These are phyloP conservation scores for Atethmia centrago DNA, from an alignment of 2,888 invertebrate species.

Conservation along the genomic window DNA sequence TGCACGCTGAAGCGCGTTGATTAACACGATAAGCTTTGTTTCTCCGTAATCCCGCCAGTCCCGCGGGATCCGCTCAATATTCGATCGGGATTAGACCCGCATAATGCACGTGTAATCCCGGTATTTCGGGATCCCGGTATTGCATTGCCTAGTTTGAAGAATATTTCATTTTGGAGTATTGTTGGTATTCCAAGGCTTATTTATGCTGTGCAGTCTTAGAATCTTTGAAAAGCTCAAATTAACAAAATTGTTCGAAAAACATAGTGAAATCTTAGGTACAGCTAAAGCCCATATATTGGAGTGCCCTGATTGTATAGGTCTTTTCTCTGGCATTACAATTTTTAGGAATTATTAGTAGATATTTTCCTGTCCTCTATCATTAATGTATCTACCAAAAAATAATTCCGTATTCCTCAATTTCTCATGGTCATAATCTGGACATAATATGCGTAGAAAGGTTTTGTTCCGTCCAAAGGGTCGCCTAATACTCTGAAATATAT, in stretches of 20 bases:
- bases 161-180: neutral
- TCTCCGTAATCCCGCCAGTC: too few relatives aligned
- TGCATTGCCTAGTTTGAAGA: too few relatives aligned
- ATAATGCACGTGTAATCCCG: too few relatives aligned
- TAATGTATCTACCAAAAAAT: constrained; percentile 9
- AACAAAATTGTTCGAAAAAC: neutral
- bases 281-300: neutral
- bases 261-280: neutral
- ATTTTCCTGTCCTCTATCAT: neutral
- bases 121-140: too few relatives aligned
- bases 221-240: neutral
- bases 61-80: too few relatives aligned
- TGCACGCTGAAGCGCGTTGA: too few relatives aligned
- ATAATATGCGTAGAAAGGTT: constrained; percentile 36
- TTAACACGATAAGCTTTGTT: too few relatives aligned
- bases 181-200: neutral
- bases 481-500: constrained; percentile 49
- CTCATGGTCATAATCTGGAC: constrained; percentile 14
- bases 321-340: neutral
- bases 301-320: neutral
- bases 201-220: neutral
- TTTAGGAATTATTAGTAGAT: neutral
- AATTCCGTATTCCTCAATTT: constrained; percentile 30
- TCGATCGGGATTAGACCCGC: too few relatives aligned
- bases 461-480: constrained; percentile 30